Conservation (phyloP, 2,797 vertebrate species). For the Stomatorhinus walkeri region DNA sequence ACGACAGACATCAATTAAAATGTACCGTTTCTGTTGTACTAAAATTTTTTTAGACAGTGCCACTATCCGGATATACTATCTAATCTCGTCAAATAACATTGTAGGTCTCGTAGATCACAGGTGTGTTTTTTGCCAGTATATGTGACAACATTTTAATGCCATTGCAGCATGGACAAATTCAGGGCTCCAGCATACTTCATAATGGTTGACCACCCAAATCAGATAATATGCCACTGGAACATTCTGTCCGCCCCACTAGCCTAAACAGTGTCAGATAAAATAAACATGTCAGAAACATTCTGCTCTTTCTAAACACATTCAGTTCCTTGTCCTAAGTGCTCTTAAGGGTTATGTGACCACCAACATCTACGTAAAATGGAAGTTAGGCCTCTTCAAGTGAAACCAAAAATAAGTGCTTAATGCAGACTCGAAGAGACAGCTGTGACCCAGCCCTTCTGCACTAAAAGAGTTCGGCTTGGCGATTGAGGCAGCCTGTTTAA, state of each 20-base stretch:
- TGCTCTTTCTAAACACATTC: not conserved
- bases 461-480: not conserved
- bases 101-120: not conserved
- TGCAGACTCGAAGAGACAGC: not conserved
- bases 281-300: not conserved
- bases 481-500: not conserved
- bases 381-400: not conserved
- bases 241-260: not conserved
- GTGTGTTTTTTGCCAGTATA: not conserved
- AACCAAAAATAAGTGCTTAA: not conserved
- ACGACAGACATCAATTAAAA: not conserved
- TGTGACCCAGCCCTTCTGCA: not conserved
- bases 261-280: constrained; percentile 12
- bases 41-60: not conserved
- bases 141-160: not conserved
- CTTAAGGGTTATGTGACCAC: not conserved
- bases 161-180: not conserved
- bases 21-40: not conserved
- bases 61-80: not conserved
- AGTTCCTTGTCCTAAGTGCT: not conserved
- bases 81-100: not conserved
- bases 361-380: not conserved
- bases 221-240: not conserved
- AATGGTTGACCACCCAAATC: not conserved
- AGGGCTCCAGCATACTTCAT: not conserved